Evolutionary conservation across 2,888 invertebrate genomes (phyloP).

Genomic region (Cantharis rufa): DNA sequence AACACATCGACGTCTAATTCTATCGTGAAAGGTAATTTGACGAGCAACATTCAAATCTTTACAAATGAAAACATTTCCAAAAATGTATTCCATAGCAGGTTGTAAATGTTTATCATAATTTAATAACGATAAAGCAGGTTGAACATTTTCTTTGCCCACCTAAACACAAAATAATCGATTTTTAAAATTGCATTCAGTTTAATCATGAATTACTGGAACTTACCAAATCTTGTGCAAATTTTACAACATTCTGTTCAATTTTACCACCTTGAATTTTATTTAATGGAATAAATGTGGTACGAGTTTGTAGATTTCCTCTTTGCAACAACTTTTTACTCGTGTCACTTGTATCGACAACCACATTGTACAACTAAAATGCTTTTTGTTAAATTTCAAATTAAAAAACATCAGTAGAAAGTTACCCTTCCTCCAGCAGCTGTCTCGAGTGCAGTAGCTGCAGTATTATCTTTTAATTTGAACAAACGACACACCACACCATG

Average conservation of each 20-base stretch:
- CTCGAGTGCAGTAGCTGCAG: constrained; percentile 79
- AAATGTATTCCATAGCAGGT: constrained; percentile 85
- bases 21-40: constrained; percentile 76
- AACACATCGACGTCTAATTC: constrained; percentile 72
- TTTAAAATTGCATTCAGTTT: neutral
- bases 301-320: constrained; percentile 75
- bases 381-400: constrained; percentile 2
- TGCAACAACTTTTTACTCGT: constrained; percentile 85
- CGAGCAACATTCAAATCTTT: constrained; percentile 79
- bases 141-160: constrained; percentile 81
- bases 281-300: constrained; percentile 88
- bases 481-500: constrained; percentile 81
- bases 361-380: constrained; percentile 77
- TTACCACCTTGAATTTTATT: constrained; percentile 77
- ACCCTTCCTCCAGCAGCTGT: constrained; percentile 85
- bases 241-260: constrained; percentile 65
- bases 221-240: constrained; percentile 72
- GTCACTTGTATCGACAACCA: constrained; percentile 85
- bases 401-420: constrained; percentile 41
- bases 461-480: constrained; percentile 72
- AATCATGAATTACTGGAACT: constrained; percentile 41
- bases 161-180: constrained; percentile 40
- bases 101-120: constrained; percentile 67
- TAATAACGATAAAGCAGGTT: constrained; percentile 79
- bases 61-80: constrained; percentile 86